Base-by-base conservation (phyloP, 37 sponge, comb jelly and placozoan species). In the Hormiphora californensis region DNA sequence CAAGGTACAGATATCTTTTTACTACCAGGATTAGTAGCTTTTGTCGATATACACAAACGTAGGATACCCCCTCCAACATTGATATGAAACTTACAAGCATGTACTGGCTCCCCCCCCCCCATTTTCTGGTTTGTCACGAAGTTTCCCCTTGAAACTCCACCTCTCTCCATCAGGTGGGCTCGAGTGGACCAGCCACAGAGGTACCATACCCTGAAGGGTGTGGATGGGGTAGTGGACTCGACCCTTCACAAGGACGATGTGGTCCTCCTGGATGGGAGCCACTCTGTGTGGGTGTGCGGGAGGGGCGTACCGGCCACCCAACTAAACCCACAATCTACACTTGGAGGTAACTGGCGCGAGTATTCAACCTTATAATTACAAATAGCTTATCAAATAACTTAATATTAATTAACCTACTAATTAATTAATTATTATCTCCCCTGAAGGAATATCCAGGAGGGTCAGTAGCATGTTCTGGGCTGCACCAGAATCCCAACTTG, bases 391-490 rank as follows among this genome's bases (percentile, higher is more conserved):
- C n/a, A n/a, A n/a, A n/a, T n/a, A n/a, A n/a, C n/a, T n/a, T n/a
- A n/a, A n/a, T n/a, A n/a, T n/a, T n/a, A n/a, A n/a, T n/a, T n/a
- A n/a, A n/a, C n/a, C n/a, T n/a, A n/a, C n/a, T n/a, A n/a, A n/a
- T n/a, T n/a, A n/a, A n/a, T n/a, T n/a, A n/a, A n/a, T 49, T 17
- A 49, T 49, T 49, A 49, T 15, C 63, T 23, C 7, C 15, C n/a
- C 34, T 67, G 31, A 22, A 73, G 81, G 81, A 22, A n/a, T 73
- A 73, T 73, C 81, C 21, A 21, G 44, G 23, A n/a, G 81, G 23
- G 81, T 73, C 3, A 73, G 81, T 46, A 73, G 46, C 35, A 12
- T 73, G 81, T 73, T 73, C 46, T 73, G 81, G 81, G 43, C 44
- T 28, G 44, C 81, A 11, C 81, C 81, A n/a, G 81, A 73, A 73